These are phyloP conservation scores for Smittia sp. DNA, from an alignment of 2,888 invertebrate genomes.

Conservation along the genomic window DNA sequence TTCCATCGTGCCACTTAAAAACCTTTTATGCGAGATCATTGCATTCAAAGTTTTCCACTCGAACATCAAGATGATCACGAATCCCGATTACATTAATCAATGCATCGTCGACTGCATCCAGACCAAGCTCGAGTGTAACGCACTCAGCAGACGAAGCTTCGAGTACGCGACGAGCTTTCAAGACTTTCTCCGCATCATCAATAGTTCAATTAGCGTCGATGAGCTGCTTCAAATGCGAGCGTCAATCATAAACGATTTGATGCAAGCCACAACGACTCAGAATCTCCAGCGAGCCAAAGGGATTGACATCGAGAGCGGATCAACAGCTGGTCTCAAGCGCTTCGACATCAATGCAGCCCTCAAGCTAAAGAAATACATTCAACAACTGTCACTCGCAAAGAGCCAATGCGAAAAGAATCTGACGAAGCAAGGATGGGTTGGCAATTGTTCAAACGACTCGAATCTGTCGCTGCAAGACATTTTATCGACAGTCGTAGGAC, in stretches of 20 bases:
- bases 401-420: conserved; percentile 76
- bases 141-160: conserved; percentile 76
- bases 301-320: conserved; percentile 60
- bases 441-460: conserved; percentile 59
- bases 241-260: conserved; percentile 86
- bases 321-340: conserved; percentile 48
- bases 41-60: conserved; percentile 76
- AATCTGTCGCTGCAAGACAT: conserved; percentile 70
- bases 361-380: conserved; percentile 80
- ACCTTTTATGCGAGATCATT: conserved; percentile 77
- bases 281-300: conserved; percentile 85
- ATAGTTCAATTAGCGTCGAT: conserved; percentile 75
- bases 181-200: conserved; percentile 81
- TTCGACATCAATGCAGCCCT: conserved; percentile 77
- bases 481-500: conserved; percentile 73
- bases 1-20: conserved; percentile 72
- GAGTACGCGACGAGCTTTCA: conserved; percentile 88
- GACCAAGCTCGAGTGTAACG: conserved; percentile 72
- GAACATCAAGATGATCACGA: conserved; percentile 77
- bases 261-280: conserved; percentile 90
- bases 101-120: conserved; percentile 80
- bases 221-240: conserved; percentile 78
- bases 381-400: conserved; percentile 77
- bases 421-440: conserved; percentile 72
- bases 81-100: conserved; percentile 88